Conservation (phyloP, 2,797 vertebrate genomes). For the Bovichtus variegatus region DNA sequence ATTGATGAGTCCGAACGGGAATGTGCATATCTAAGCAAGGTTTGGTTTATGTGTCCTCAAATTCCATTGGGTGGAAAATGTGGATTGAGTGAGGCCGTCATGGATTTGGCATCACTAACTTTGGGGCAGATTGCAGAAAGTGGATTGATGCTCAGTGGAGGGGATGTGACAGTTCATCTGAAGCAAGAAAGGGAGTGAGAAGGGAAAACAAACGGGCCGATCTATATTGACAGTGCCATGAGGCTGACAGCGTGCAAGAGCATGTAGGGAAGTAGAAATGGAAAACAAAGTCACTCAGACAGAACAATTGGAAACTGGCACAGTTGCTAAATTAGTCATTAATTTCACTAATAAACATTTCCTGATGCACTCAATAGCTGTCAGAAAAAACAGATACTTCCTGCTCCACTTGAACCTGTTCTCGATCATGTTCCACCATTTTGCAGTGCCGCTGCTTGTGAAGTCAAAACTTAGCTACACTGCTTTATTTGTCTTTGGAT, state of each 20-base stretch:
- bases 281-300: slow-evolving; percentile 72
- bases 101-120: slow-evolving; percentile 80
- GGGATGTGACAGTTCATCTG: slow-evolving; percentile 86
- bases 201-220: slow-evolving; percentile 78
- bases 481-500: slow-evolving; percentile 22
- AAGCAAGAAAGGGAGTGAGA: slow-evolving; percentile 80
- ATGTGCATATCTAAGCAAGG: slow-evolving; percentile 83
- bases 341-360: slow-evolving; percentile 63
- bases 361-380: slow-evolving; percentile 52
- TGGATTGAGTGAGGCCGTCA: slow-evolving; percentile 84
- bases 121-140: slow-evolving; percentile 79
- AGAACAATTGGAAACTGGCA: slow-evolving; percentile 62
- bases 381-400: slow-evolving; percentile 50
- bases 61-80: slow-evolving; percentile 84
- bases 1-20: slow-evolving; percentile 80
- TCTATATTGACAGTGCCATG: slow-evolving; percentile 85
- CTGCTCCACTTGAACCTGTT: slow-evolving; percentile 15
- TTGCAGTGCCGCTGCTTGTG: slow-evolving; percentile 13
- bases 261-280: slow-evolving; percentile 64
- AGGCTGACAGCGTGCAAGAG: slow-evolving; percentile 76
- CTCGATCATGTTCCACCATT: slow-evolving; percentile 5
- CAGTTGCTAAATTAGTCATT: slow-evolving; percentile 65
- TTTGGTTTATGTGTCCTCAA: slow-evolving; percentile 81
- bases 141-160: slow-evolving; percentile 84
- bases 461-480: slow-evolving; percentile 12